These are phyloP conservation scores for Aporophyla nigra DNA, from an alignment of 2,888 invertebrate genomes.

Conservation along the genomic window DNA sequence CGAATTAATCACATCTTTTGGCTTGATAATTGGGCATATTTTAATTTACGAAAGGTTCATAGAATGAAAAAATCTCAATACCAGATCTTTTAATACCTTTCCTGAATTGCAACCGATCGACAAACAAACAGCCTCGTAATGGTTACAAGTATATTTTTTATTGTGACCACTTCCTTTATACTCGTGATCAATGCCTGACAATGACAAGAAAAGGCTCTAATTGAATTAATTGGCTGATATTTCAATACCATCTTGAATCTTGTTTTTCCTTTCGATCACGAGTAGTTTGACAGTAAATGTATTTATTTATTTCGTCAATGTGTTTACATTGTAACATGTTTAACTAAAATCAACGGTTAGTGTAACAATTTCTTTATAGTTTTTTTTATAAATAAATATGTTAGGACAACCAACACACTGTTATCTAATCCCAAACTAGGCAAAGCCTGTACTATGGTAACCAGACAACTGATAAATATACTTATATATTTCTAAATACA, in stretches of 20 bases:
- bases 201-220: background rate
- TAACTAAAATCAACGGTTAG: no score
- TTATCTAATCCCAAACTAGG: no score
- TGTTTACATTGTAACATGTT: background rate
- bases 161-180: conserved; percentile 25
- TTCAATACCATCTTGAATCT: background rate
- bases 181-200: conserved; percentile 7
- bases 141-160: conserved; percentile 34
- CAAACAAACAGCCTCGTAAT: conserved; percentile 48
- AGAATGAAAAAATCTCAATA: background rate
- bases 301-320: background rate
- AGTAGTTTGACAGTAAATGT: background rate
- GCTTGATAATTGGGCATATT: background rate
- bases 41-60: conserved; percentile 6
- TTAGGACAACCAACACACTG: no score
- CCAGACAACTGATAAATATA: no score
- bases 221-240: conserved; percentile 24
- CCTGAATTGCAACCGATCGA: background rate
- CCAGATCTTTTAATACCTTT: background rate
- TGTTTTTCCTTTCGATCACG: background rate
- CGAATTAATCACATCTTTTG: conserved; percentile 15
- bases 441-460: no score
- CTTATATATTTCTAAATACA: no score
- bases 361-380: background rate
- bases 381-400: no score